Evolutionary conservation across 2,888 invertebrate species (phyloP).

Genomic region (Macrosoma leucophasiata): DNA sequence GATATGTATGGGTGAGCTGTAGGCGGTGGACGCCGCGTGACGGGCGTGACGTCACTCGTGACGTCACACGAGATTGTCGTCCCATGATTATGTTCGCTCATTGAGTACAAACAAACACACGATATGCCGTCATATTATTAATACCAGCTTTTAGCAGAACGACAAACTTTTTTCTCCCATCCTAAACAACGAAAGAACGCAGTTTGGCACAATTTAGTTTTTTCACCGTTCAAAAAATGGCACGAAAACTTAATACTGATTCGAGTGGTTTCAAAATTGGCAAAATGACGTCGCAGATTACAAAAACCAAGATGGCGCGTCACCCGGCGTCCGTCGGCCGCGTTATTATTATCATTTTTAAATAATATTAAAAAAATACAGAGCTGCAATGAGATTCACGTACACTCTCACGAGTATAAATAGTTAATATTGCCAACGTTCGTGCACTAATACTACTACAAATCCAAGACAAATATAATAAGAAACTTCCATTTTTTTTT

Average conservation of each 20-base stretch:
- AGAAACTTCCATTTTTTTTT: conserved; percentile 30
- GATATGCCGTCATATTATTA: too few species aligned
- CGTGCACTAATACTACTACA: conserved; percentile 53
- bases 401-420: conserved; percentile 27
- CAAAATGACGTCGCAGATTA: conserved; percentile 4
- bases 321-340: conserved; percentile 28
- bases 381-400: conserved; percentile 36
- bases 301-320: conserved; percentile 21
- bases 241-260: conserved; percentile 42
- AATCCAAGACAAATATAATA: conserved; percentile 44
- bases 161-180: too few species aligned
- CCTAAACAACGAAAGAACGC: conserved; percentile 13
- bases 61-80: too few species aligned
- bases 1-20: conserved; percentile 66
- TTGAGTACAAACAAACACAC: too few species aligned
- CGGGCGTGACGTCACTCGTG: conserved; percentile 23
- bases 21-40: conserved; percentile 43
- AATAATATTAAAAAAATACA: conserved; percentile 27
- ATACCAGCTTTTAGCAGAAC: too few species aligned
- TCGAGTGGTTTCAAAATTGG: conserved; percentile 9
- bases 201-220: conserved; percentile 41
- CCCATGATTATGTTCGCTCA: too few species aligned
- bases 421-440: conserved; percentile 50
- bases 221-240: conserved; percentile 30
- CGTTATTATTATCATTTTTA: conserved; percentile 20